Percentiles rank a stretch among this genome's conserved stretches.
Evolutionary conservation across 23 tunicate species (phyloP).

Genomic region (Ascidia mentula): DNA sequence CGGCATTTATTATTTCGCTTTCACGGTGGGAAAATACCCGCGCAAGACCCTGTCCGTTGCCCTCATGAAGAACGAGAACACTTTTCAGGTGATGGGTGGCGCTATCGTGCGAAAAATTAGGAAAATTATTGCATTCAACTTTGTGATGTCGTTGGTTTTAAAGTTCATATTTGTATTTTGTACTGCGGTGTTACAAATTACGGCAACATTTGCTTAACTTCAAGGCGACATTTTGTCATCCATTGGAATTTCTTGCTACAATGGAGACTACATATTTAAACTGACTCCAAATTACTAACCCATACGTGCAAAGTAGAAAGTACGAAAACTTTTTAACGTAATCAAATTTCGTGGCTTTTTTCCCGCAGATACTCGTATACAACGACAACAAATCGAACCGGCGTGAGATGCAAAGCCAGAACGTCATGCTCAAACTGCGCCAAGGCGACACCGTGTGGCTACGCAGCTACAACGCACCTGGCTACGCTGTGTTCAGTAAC

Average conservation of each 20-base stretch:
- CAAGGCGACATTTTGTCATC: no score
- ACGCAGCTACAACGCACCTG: constrained; percentile 44
- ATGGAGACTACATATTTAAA: no score
- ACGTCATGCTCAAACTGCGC: constrained; percentile 52
- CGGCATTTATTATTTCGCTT: constrained; percentile 65
- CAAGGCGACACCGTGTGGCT: constrained; percentile 75
- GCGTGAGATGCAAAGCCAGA: constrained; percentile 84
- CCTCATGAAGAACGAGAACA: constrained; percentile 72
- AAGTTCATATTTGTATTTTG: no score
- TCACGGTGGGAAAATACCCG: constrained; percentile 83
- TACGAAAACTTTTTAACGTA: no score
- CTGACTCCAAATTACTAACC: no score
- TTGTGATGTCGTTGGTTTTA: no score
- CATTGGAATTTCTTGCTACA: no score
- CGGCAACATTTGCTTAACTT: no score
- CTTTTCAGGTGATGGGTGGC: constrained; percentile 58
- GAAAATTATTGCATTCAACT: no score
- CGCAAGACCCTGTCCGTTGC: constrained; percentile 70
- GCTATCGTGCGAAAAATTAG: not conserved
- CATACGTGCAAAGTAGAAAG: no score
- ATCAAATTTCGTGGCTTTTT: not conserved
- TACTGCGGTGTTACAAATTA: no score
- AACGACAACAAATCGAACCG: constrained; percentile 56
- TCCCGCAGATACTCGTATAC: constrained; percentile 55
- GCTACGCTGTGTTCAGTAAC: constrained; percentile 86